phyloP scores from a whole-genome alignment of 2,113 vertebrate species.

The Sardina pilchardus region DNA sequence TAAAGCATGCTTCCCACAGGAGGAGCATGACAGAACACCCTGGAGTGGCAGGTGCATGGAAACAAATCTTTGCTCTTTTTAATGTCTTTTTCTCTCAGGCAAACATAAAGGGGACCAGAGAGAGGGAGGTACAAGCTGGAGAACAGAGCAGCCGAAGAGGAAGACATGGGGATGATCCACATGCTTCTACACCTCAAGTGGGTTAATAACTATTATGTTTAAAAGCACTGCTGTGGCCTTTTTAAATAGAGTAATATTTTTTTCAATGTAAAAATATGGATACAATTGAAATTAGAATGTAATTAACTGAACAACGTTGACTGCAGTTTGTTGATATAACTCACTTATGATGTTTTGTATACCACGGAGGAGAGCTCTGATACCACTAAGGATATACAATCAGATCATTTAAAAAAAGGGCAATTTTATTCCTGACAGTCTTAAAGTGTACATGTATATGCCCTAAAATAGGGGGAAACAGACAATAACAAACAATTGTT shows the following conservation, averaged over 20 bases:
- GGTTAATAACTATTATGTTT: too few relatives aligned
- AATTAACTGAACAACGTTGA: not conserved
- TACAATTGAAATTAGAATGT: not conserved
- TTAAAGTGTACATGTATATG: not conserved
- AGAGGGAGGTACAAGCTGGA: not conserved
- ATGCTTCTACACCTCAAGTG: too few relatives aligned
- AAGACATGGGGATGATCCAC: not conserved
- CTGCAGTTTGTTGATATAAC: too few relatives aligned
- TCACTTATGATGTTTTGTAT: not conserved
- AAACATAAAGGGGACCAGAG: not conserved
- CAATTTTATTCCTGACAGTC: not conserved
- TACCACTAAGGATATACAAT: not conserved
- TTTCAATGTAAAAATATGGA: not conserved
- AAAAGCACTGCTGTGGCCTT: not conserved
- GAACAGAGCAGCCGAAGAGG: not conserved
- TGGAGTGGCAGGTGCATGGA: not conserved
- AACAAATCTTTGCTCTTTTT: conserved; percentile 5
- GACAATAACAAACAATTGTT: not conserved
- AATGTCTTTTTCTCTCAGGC: not conserved
- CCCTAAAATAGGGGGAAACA: not conserved
- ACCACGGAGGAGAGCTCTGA: not conserved
- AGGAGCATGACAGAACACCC: not conserved
- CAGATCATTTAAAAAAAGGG: conserved; percentile 19
- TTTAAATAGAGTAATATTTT: not conserved
- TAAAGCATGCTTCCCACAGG: not conserved